Evolutionary conservation across 1,140 invertebrate genomes (phyloP).

Genomic region (Capitella teleta): DNA sequence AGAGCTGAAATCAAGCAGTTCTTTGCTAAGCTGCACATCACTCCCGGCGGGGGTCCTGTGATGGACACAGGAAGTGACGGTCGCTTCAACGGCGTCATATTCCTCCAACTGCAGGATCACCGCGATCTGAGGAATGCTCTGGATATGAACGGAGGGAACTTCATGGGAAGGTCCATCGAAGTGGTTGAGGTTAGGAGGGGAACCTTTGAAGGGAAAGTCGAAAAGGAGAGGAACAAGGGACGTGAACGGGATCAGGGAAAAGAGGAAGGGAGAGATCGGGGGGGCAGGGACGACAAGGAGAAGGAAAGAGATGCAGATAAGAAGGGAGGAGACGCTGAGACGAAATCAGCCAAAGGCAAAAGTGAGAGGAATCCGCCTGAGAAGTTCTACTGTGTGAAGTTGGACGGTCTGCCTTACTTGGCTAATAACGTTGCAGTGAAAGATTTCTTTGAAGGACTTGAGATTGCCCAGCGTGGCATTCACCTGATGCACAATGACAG

Average conservation of each 20-base stretch:
- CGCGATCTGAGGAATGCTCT: constrained; percentile 48
- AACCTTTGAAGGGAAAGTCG: too few relatives aligned
- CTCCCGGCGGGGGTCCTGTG: too few relatives aligned
- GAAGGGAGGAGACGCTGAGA: neutral
- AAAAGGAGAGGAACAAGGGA: neutral
- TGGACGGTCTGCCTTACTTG: constrained; percentile 62
- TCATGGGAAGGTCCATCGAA: neutral
- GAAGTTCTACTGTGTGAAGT: constrained; percentile 50
- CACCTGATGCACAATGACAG: constrained; percentile 60
- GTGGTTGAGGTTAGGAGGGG: neutral
- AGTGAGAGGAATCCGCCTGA: neutral
- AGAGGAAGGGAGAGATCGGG: neutral
- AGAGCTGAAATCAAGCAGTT: constrained; percentile 18
- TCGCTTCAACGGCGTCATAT: constrained; percentile 49
- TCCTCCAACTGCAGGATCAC: constrained; percentile 58
- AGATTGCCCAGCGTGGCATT: constrained; percentile 61
- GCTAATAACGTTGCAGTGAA: constrained; percentile 64
- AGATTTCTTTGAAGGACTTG: constrained; percentile 66
- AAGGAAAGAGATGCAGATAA: too few relatives aligned
- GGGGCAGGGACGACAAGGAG: neutral
- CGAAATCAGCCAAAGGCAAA: neutral
- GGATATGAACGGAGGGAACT: constrained; percentile 16
- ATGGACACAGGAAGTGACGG: constrained; percentile 53
- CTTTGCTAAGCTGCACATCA: too few relatives aligned
- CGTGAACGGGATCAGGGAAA: neutral